Conservation (phyloP, 2,113 vertebrate genomes). For the Sprattus sprattus region DNA sequence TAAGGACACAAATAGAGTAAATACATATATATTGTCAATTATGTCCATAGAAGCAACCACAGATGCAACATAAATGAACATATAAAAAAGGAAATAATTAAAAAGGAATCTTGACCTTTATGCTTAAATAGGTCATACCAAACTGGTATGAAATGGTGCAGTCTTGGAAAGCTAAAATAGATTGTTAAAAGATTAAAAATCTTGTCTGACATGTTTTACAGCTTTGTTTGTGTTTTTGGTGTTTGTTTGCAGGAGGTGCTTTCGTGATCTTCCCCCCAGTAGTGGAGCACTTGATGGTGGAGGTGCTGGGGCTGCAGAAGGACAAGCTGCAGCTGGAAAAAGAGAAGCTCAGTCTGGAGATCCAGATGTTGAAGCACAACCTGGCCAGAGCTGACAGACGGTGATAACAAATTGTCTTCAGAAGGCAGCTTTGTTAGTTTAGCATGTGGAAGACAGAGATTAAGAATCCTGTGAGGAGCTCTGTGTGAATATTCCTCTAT, state of each 20-base stretch:
- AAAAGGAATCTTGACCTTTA: no score
- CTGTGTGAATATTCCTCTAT: neutral
- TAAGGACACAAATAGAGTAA: no score
- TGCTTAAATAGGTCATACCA: no score
- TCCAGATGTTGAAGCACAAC: constrained; percentile 41
- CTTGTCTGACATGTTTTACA: no score
- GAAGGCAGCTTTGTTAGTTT: neutral
- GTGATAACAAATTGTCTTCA: neutral
- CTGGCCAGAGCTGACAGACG: constrained; percentile 8
- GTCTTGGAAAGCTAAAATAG: no score
- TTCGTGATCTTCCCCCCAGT: neutral
- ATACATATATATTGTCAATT: no score
- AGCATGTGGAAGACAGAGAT: neutral
- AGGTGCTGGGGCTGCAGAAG: constrained; percentile 51
- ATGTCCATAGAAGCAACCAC: no score
- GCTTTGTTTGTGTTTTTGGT: neutral
- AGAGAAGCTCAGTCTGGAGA: constrained; percentile 55
- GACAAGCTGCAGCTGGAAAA: constrained; percentile 51
- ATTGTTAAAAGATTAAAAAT: no score
- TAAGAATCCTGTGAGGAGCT: neutral
- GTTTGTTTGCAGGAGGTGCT: neutral
- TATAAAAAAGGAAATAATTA: no score
- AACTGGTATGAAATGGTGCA: no score
- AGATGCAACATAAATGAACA: no score
- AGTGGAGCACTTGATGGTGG: constrained; percentile 26